Percentiles rank a stretch among this genome's conserved stretches.
Conservation (phyloP, 1,140 invertebrate species). For the Dendrolimus kikuchii region DNA sequence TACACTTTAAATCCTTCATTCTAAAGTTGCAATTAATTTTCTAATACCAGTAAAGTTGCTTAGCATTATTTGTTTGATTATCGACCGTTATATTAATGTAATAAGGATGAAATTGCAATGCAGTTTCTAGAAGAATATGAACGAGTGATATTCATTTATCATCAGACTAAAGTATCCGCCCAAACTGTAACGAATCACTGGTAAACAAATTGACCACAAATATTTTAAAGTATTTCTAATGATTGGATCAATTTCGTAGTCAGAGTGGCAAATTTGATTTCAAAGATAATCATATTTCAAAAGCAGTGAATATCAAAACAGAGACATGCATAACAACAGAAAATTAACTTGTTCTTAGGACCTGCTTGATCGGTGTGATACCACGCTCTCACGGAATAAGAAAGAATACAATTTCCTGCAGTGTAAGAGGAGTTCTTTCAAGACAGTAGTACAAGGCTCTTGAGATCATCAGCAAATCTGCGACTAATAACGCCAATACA, state of each 20-base stretch:
- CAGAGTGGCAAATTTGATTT: no score
- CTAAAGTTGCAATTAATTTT: not conserved
- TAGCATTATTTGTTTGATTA: not conserved
- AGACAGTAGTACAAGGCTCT: no score
- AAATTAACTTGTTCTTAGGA: no score
- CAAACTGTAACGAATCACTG: conserved; percentile 62
- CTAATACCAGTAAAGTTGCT: not conserved
- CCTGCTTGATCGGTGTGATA: no score
- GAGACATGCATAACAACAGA: no score
- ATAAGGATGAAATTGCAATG: not conserved
- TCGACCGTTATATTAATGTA: not conserved
- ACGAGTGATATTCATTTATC: conserved; percentile 59
- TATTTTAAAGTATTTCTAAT: conserved; percentile 48
- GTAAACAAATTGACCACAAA: conserved; percentile 66
- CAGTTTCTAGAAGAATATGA: conserved; percentile 35
- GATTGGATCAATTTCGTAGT: conserved; percentile 7
- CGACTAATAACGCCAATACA: no score
- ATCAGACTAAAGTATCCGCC: conserved; percentile 63
- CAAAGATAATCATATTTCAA: no score
- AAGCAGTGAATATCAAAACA: no score
- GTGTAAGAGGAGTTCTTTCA: no score
- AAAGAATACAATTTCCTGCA: no score
- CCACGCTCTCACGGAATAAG: no score
- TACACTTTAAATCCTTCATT: conserved; percentile 23
- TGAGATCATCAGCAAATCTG: no score